phyloP scores from a whole-genome alignment of 2,888 invertebrate species.

The Leucoptera coffeella region DNA sequence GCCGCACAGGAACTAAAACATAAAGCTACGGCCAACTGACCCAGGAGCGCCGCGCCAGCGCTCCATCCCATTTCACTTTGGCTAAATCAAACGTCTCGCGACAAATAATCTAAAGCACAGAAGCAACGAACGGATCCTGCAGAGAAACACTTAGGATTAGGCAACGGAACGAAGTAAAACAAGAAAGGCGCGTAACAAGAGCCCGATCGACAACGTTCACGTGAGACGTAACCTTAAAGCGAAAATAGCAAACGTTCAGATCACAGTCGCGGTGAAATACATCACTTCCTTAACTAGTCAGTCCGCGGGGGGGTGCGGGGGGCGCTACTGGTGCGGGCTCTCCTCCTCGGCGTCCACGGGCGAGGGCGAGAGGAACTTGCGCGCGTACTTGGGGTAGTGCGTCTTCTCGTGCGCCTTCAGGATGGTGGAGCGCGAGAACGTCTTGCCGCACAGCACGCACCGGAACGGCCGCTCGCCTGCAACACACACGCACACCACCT shows the following conservation, averaged over 20 bases:
- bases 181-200: conserved; percentile 14
- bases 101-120: no score
- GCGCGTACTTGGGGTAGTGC: conserved; percentile 86
- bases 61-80: no score
- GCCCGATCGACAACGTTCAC: conserved; percentile 32
- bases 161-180: no score
- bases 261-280: conserved; percentile 57
- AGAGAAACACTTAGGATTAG: no score
- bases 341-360: conserved; percentile 80
- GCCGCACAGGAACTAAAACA: conserved; percentile 11
- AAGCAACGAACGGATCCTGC: no score
- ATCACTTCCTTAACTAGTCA: no score
- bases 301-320: no score
- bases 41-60: no score
- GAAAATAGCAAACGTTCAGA: conserved; percentile 56
- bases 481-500: conserved; percentile 10
- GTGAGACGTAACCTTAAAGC: conserved; percentile 47
- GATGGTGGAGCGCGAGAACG: conserved; percentile 85
- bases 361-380: conserved; percentile 83
- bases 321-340: conserved; percentile 70
- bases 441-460: conserved; percentile 84
- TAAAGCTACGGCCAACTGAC: no score
- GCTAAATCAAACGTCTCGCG: no score
- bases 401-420: conserved; percentile 90
- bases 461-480: conserved; percentile 81